Evolutionary conservation across 2,113 vertebrate genomes (phyloP).

Genomic region (Trachemys scripta): DNA sequence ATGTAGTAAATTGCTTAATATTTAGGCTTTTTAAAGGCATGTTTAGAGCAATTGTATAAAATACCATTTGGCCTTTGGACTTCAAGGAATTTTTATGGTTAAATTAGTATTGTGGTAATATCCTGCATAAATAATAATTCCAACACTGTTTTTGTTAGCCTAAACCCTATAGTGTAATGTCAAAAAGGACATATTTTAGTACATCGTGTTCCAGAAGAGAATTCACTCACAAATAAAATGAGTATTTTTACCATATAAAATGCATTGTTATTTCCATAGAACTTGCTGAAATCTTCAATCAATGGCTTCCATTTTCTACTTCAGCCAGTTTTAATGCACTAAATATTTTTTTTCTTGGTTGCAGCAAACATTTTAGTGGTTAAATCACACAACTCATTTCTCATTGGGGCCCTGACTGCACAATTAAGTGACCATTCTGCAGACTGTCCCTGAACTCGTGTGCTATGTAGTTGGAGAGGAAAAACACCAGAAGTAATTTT

Average conservation of each 20-base stretch:
- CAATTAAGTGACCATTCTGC: not conserved
- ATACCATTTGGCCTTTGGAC: no score
- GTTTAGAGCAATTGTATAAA: no score
- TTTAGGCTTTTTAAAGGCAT: no score
- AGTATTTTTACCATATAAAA: not conserved
- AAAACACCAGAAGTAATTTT: not conserved
- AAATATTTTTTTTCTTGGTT: no score
- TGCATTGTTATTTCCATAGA: not conserved
- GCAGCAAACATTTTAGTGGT: not conserved
- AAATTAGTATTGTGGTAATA: not conserved
- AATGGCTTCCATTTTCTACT: not conserved
- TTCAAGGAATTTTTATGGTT: no score
- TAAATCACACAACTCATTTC: not conserved
- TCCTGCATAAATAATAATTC: not conserved
- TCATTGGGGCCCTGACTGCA: not conserved
- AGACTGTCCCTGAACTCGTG: not conserved
- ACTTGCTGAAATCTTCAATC: not conserved
- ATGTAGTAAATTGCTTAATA: no score
- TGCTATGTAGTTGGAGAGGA: not conserved
- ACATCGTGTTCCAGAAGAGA: not conserved
- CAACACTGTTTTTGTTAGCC: not conserved
- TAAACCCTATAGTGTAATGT: not conserved
- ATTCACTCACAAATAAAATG: not conserved
- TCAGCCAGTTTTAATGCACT: not conserved
- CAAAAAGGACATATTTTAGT: not conserved